A percentile compares a stretch with the other conserved stretches of the same genome.
These are phyloP conservation scores for Clarias fuscus DNA, from an alignment of 2,797 vertebrate genomes.

Conservation along the genomic window DNA sequence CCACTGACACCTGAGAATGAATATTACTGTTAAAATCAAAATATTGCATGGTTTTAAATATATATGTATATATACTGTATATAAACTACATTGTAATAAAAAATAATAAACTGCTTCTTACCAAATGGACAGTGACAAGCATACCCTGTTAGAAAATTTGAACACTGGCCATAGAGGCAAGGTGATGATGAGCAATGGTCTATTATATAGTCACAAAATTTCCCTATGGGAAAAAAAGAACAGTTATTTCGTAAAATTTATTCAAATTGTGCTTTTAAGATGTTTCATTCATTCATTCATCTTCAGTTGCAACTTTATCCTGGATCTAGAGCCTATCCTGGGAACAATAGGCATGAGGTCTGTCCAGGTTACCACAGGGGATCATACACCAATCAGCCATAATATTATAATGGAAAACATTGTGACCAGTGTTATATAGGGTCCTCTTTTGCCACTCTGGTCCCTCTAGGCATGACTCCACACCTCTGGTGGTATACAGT, in stretches of 20 bases:
- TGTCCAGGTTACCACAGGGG: background rate
- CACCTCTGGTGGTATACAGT: no score
- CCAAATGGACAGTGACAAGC: conserved; percentile 76
- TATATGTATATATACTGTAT: no score
- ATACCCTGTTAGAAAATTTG: conserved; percentile 69
- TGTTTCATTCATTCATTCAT: background rate
- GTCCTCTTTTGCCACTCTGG: no score
- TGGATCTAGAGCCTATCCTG: background rate
- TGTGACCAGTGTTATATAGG: no score
- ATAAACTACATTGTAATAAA: no score
- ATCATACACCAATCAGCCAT: background rate
- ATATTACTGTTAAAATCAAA: conserved; percentile 4
- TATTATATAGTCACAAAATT: conserved; percentile 65
- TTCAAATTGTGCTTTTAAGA: background rate
- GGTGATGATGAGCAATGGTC: conserved; percentile 73
- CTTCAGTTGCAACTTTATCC: background rate
- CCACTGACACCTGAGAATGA: conserved; percentile 70
- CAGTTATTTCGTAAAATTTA: background rate
- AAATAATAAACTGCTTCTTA: conserved; percentile 57
- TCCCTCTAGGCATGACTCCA: no score
- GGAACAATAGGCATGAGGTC: background rate
- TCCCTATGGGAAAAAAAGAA: conserved; percentile 62
- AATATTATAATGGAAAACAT: no score
- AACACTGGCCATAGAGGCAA: conserved; percentile 72
- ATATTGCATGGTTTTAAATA: background rate